Evolutionary conservation across 30 jellyfish, hydroid and myxozoan species (phyloP).

Genomic region (Hydra vulgaris): DNA sequence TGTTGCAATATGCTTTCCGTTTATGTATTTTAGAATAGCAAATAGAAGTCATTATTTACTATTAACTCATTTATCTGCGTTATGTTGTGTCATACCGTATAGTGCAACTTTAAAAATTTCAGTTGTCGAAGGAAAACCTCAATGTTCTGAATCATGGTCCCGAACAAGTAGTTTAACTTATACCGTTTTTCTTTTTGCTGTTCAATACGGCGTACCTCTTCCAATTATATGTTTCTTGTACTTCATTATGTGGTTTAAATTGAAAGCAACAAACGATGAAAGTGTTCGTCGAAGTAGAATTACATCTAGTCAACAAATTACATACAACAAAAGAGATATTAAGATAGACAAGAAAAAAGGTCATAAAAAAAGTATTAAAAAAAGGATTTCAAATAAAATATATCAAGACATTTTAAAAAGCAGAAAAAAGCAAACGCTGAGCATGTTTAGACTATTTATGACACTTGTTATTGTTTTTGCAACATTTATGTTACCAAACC

Average conservation of each 20-base stretch:
- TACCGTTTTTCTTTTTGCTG: conserved; percentile 10
- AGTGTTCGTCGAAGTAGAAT: neutral
- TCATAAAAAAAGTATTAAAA: neutral
- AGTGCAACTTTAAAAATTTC: neutral
- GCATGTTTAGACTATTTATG: conserved; percentile 24
- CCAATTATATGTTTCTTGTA: conserved; percentile 15
- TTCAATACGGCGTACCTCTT: conserved; percentile 26
- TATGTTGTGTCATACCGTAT: conserved; percentile 37
- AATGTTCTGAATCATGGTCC: conserved; percentile 26
- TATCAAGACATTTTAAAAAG: neutral
- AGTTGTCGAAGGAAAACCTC: neutral
- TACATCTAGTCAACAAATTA: neutral
- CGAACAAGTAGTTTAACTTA: conserved; percentile 4
- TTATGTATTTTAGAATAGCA: neutral
- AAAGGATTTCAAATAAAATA: neutral
- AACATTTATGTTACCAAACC: conserved; percentile 41
- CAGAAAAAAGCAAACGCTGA: conserved; percentile 18
- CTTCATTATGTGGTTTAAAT: conserved; percentile 1
- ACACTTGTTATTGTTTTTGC: conserved; percentile 41
- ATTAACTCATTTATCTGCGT: conserved; percentile 11
- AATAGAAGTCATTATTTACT: neutral
- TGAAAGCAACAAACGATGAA: conserved; percentile 21
- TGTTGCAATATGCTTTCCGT: conserved; percentile 44
- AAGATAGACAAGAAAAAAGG: neutral
- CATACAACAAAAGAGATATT: neutral